A percentile compares a stretch with the other conserved stretches of the same genome.
phyloP scores from a whole-genome alignment of 2,797 vertebrate species.

The Takifugu ocellatus region DNA sequence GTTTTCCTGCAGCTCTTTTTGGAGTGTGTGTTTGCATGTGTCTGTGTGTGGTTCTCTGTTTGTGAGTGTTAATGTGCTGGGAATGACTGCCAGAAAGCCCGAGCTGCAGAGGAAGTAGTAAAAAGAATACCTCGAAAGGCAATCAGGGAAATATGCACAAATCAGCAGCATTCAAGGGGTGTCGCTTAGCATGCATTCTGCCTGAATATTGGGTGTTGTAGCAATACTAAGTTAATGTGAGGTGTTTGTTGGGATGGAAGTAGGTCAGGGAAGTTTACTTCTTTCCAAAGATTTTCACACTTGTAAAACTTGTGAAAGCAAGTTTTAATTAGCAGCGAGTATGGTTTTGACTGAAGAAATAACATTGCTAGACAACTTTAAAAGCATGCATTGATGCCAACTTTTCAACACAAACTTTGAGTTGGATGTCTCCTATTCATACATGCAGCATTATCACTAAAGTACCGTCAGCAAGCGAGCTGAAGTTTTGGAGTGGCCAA shows the following conservation, averaged over 20 bases:
- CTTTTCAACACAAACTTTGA: no score
- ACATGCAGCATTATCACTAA: slow-evolving; percentile 10
- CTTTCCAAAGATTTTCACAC: slow-evolving; percentile 16
- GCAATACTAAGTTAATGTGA: slow-evolving; percentile 34
- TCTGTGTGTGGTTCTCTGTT: slow-evolving; percentile 29
- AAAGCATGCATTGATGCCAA: slow-evolving; percentile 1
- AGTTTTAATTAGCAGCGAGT: slow-evolving; percentile 38
- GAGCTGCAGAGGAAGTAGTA: slow-evolving; percentile 34
- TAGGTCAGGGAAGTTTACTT: slow-evolving; percentile 38
- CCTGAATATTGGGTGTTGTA: slow-evolving; percentile 41
- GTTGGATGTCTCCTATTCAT: no score
- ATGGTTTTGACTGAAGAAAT: slow-evolving; percentile 25
- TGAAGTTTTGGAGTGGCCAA: slow-evolving; percentile 10
- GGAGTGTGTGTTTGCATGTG: slow-evolving; percentile 33
- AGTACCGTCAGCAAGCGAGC: slow-evolving; percentile 23
- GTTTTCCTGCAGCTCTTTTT: slow-evolving; percentile 60
- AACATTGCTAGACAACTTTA: slow-evolving; percentile 23
- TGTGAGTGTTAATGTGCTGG: slow-evolving; percentile 41
- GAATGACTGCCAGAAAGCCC: slow-evolving; percentile 54
- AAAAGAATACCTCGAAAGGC: slow-evolving; percentile 34
- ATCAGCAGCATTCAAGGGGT: slow-evolving; percentile 44
- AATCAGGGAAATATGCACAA: slow-evolving; percentile 53
- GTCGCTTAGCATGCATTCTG: slow-evolving; percentile 45
- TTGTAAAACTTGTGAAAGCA: slow-evolving; percentile 20
- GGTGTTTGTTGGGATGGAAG: slow-evolving; percentile 41